Evolutionary conservation across 2,797 vertebrate genomes (phyloP).

Genomic region (Hippopotamyrus pictus): DNA sequence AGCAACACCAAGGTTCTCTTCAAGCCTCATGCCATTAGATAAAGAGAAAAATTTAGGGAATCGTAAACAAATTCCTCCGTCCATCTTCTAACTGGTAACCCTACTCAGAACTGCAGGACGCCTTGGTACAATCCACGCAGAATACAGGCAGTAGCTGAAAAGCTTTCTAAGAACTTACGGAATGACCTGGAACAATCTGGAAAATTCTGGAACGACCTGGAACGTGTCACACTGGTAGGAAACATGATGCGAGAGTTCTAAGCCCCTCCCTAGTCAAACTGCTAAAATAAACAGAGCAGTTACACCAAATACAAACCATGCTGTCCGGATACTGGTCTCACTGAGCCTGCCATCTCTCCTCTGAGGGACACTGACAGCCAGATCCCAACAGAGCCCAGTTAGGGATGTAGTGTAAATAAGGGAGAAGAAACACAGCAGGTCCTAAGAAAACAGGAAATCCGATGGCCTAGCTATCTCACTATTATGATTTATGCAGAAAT

Average conservation of each 20-base stretch:
- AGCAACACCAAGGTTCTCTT: background rate
- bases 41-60: background rate
- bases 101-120: background rate
- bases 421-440: slow-evolving; percentile 47
- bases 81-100: background rate
- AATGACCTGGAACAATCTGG: background rate
- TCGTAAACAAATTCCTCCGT: background rate
- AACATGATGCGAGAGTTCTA: background rate
- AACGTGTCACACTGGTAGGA: background rate
- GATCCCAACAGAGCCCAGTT: background rate
- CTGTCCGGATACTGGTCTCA: background rate
- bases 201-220: background rate
- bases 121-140: background rate
- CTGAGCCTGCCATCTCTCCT: background rate
- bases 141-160: background rate
- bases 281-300: background rate
- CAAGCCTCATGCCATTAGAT: background rate
- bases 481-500: background rate
- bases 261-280: background rate
- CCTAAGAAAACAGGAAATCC: slow-evolving; percentile 25
- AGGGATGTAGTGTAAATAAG: slow-evolving; percentile 35
- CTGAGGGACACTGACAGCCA: background rate
- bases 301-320: background rate
- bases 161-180: background rate
- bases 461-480: background rate